Evolutionary conservation across 2,888 invertebrate genomes (phyloP), one percentile per base, ranked within the genome.

Genomic region (Macrophya annulata): DNA sequence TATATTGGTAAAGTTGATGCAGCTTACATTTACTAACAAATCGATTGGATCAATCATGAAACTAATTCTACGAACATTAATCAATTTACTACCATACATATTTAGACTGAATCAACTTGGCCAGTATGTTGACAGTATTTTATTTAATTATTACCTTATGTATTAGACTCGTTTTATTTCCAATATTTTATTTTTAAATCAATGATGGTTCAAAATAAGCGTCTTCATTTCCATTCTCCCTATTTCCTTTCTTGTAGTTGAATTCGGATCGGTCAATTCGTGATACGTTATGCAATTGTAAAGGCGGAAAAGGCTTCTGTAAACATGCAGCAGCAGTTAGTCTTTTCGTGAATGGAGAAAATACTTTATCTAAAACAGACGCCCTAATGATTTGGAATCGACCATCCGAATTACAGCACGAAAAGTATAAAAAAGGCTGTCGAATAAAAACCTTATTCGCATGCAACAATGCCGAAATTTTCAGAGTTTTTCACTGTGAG

Each of bases 321-420:
- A 86, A 86, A 51, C 86, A 86, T 74, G 85, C 83, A 37, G 85
- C 86, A 43, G 85, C 86, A 25, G 84, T 86, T 37, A 71, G 83
- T 40, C 59, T 86, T 76, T 86, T 81, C 43, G 84, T 86, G 31
- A 86, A 86, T 76, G 83, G 45, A 37, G 86, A 86, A 74, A 68
- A 77, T 40, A 83, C 86, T 21, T n/a, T 25, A 31, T 85, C 86
- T 21, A 86, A 85, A 65, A 86, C 85, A 31, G 86, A 86, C 55
- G 43, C 17, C 40, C 77, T 86, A 45, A 85, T 81, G 82, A 17
- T 86, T 43, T 87, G 86, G 86, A 86, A 87, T 84, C 37, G 71
- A 71, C 86, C 85, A 8, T 76, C 43, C 12, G 45, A 85, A 21
- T 37, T 15, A 25, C 85, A 86, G 48, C 59, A 83, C 1, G 85